Conservation (phyloP, 2,113 vertebrate species). For the Ploceus nigricollis region DNA sequence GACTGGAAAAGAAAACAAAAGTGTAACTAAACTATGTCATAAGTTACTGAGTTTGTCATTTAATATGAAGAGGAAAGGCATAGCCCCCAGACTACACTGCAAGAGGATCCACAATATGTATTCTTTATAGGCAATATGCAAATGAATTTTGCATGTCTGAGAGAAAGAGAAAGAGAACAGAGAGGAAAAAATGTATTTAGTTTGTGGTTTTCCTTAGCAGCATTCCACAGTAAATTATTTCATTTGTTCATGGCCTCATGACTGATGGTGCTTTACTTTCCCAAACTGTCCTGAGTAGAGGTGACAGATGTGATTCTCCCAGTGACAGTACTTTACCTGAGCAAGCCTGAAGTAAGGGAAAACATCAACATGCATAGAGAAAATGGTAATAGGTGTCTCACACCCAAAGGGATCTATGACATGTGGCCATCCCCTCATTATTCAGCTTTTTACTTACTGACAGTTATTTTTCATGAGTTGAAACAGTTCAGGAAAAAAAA, state of each 20-base stretch:
- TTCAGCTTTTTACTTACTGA: background rate
- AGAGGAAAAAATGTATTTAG: background rate
- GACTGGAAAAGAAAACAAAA: background rate
- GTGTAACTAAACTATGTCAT: background rate
- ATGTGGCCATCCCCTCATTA: background rate
- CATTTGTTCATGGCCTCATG: background rate
- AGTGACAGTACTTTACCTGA: background rate
- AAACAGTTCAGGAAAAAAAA: background rate
- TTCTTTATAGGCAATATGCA: background rate
- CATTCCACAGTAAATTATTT: background rate
- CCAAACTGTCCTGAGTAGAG: background rate
- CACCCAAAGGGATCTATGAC: background rate
- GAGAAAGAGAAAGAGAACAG: background rate
- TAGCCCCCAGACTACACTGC: background rate
- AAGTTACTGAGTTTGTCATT: background rate
- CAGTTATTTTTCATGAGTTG: background rate
- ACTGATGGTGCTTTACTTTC: background rate
- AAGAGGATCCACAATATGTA: background rate
- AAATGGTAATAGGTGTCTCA: background rate
- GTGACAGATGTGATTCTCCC: background rate
- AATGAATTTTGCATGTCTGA: background rate
- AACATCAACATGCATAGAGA: background rate
- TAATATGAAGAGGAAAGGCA: background rate
- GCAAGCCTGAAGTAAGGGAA: background rate
- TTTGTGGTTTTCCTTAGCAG: background rate